These are phyloP conservation scores for Catharus fuscescens DNA, from an alignment of 2,113 vertebrate species.

Conservation along the genomic window DNA sequence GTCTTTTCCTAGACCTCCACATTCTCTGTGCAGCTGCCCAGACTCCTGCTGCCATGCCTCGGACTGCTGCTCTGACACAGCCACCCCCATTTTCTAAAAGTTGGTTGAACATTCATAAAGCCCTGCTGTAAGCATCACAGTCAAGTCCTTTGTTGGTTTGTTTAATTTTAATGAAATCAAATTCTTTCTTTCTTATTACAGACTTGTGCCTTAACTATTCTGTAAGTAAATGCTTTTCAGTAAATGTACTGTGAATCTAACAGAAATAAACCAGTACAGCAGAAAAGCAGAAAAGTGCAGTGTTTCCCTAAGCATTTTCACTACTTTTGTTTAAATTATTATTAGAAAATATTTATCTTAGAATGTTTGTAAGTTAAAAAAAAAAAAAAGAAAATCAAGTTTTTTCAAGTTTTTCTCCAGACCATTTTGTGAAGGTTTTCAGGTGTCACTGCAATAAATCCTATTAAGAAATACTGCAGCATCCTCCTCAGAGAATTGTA, in stretches of 20 bases:
- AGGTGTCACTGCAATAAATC: neutral
- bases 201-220: neutral
- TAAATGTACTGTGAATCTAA: neutral
- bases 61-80: neutral
- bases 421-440: neutral
- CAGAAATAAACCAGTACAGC: neutral
- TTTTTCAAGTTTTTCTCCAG: neutral
- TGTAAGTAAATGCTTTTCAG: neutral
- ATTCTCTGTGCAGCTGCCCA: neutral
- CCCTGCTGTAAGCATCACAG: neutral
- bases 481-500: rapidly evolving
- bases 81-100: neutral
- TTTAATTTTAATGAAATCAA: neutral
- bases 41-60: neutral
- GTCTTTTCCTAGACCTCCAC: neutral
- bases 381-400: neutral
- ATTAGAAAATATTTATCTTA: neutral
- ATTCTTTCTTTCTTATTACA: neutral
- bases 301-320: neutral
- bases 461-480: neutral
- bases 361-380: neutral
- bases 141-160: neutral
- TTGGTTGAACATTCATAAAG: neutral
- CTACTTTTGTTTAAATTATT: neutral
- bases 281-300: neutral